Base-by-base conservation (phyloP, 2,888 invertebrate species). In the Lithodes maja region DNA sequence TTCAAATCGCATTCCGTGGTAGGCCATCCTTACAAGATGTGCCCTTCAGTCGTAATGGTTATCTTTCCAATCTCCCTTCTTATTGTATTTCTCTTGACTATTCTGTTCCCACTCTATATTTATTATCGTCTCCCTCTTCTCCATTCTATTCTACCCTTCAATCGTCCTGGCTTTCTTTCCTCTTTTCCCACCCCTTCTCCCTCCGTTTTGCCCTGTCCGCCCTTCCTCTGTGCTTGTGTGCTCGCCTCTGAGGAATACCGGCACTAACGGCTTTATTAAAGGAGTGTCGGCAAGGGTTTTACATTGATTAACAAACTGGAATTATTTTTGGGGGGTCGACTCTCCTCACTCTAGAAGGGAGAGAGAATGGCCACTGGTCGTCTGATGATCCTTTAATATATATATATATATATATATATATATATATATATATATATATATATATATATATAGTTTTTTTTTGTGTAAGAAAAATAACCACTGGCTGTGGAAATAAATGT, bases 181-280 rank as follows among this genome's bases (percentile, higher is more conserved):
- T 52, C 7, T 9, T 9, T 78, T 12, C 78, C 50, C n/a, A 49
- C 78, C 78, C 50, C 78, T n/a, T 49, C 49, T 78, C 17, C 74
- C 9, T 74, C 5, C 61, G 7, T 61, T 3, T 12, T 12, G 3
- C 7, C 3, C 61, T 3, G 61, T 74, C 74, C 78, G 52, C 78
- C 50, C 5, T 7, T 49, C 12, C 78, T 78, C 49, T 50, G 9
- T 49, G 3, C 50, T 5, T 77, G n/a, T n/a, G 3, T 71, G 71
- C 71, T n/a, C n/a, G 71, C 71, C 71, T 71, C 71, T n/a, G 71
- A 71, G 71, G 71, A 71, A 71, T 71, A 71, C 17, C 3, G 71
- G 3, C n/a, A 71, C 71, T 71, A 1, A 7, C 9, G 71, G 7
- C 15, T 71, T 71, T 71, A 71, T 71, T 7, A 71, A 3, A 71